Evolutionary conservation across 2,888 invertebrate species (phyloP).

Genomic region (Pristionchus mayeri): DNA sequence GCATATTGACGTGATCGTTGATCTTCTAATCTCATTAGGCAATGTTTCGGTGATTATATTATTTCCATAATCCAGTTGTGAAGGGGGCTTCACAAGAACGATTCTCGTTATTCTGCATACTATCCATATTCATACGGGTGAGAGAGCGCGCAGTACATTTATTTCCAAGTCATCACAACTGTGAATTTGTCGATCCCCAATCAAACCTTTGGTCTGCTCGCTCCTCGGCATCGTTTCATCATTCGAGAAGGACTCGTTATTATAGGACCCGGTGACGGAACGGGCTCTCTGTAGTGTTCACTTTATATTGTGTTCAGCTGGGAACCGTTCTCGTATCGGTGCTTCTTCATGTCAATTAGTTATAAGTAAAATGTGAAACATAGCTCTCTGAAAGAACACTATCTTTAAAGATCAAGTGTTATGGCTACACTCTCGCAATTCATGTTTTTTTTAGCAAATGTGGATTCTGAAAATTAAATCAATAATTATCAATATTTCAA

Average conservation of each 20-base stretch:
- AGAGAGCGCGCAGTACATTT: not conserved
- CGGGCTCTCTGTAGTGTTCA: not conserved
- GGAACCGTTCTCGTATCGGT: no score
- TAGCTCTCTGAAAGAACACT: not conserved
- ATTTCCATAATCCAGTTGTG: no score
- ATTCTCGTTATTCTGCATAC: not conserved
- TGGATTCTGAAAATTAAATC: no score
- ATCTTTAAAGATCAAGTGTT: not conserved
- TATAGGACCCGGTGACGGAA: not conserved
- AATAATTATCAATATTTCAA: no score
- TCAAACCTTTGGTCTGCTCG: constrained; percentile 12
- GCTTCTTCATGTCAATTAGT: no score
- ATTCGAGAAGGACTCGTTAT: constrained; percentile 51
- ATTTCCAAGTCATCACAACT: not conserved
- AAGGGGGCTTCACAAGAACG: no score
- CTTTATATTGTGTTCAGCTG: no score
- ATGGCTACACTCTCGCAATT: not conserved
- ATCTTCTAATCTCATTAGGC: not conserved
- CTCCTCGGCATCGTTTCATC: constrained; percentile 47
- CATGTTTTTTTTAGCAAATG: not conserved
- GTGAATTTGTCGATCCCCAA: not conserved
- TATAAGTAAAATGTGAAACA: no score
- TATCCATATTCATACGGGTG: no score
- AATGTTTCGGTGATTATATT: no score
- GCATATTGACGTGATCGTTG: not conserved